Evolutionary conservation across 2,888 invertebrate species (phyloP), one percentile per base, ranked within the genome.

Genomic region (Amblyjoppa fuscipennis): DNA sequence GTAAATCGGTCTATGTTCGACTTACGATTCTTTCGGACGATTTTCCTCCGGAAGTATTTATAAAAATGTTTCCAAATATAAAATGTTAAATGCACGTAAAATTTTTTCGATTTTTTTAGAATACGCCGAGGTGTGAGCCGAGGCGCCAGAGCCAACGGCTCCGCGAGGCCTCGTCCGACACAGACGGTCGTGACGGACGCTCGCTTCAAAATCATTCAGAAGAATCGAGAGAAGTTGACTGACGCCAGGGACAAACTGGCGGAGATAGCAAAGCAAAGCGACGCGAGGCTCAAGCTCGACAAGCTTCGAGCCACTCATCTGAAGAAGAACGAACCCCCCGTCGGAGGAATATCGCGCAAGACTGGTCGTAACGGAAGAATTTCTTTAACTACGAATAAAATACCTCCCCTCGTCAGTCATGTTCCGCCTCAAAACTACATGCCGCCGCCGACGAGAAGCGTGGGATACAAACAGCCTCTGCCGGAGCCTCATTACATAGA

Each of bases 221-320:
- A 97, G 91, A 97, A 97, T 92, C 95, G 97, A 71, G 96, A 95
- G 70, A 96, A 96, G 91, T 96, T 98, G 38, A 95, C 95, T 0
- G 98, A 98, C 95, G 98, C 98, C 0, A 95, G 98, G 84, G 98
- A 98, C 89, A 97, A 97, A 90, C 94, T 98, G 75, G 96, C 96
- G 3, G 96, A 97, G 94, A 96, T 97, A 89, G 97, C 97, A 0
- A 97, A 97, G 91, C 96, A 96, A 78, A 95, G 95, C 11, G 98
- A 98, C 95, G 97, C 97, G 7, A 95, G 98, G 66, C 94, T 96
- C 73, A 96, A 97, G 92, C 93, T 98, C 73, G 95, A 96, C 79
- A 96, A 96, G 91, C 94, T 97, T 70, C 95, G 96, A 86, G 95
- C 95, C 6, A 86, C 89, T 59, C 90, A 93, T 71, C 81, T 92